phyloP scores from a whole-genome alignment of 2,113 vertebrate genomes.

The Mus pahari region DNA sequence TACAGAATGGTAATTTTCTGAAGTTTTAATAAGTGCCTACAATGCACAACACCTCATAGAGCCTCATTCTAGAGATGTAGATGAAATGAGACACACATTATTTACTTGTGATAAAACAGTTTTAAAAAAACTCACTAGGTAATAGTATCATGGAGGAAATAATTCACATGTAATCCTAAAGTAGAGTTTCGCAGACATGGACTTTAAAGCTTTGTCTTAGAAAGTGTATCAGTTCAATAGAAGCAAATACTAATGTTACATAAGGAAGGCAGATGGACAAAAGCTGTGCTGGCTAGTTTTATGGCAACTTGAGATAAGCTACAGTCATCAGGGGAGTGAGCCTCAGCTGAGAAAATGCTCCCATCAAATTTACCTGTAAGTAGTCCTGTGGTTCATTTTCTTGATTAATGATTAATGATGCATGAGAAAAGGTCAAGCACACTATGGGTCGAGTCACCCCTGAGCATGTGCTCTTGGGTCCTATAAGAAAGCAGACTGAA shows the following conservation, averaged over 20 bases:
- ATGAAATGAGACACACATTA: background rate
- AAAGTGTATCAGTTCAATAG: background rate
- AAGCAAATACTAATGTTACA: background rate
- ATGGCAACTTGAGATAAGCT: background rate
- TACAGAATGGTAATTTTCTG: background rate
- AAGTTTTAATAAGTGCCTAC: conserved; percentile 3
- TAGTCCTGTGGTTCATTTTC: background rate
- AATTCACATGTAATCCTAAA: background rate
- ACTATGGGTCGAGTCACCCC: background rate
- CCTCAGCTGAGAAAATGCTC: background rate
- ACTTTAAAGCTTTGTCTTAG: conserved; percentile 15
- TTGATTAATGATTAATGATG: background rate
- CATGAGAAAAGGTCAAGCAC: background rate
- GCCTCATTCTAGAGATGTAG: background rate
- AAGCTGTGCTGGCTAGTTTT: background rate
- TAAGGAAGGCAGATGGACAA: background rate
- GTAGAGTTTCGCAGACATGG: conserved; percentile 1
- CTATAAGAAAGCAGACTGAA: background rate
- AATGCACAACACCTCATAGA: background rate
- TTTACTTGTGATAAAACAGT: background rate
- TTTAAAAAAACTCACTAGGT: background rate
- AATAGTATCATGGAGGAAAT: background rate
- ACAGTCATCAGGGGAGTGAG: background rate
- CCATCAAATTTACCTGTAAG: background rate
- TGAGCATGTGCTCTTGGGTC: background rate